Evolutionary conservation across 2,888 invertebrate species (phyloP).

Genomic region (Limnephilus auricula): DNA sequence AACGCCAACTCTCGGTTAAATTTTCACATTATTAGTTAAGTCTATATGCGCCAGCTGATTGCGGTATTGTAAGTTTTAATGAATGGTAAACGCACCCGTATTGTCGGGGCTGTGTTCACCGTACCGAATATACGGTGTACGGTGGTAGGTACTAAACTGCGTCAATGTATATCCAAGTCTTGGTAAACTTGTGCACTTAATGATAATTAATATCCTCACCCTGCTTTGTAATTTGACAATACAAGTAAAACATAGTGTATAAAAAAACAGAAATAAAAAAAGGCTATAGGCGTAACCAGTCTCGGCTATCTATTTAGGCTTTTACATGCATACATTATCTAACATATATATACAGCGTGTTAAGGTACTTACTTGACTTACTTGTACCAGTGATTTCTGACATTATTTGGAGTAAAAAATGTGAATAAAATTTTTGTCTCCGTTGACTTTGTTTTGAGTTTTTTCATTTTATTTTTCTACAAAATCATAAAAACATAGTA

Average conservation of each 20-base stretch:
- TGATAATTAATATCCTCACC: not conserved
- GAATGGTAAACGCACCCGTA: slow-evolving; percentile 63
- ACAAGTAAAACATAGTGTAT: not conserved
- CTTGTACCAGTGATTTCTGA: no score
- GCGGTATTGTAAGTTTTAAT: slow-evolving; percentile 61
- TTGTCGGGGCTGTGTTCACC: slow-evolving; percentile 47
- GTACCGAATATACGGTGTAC: slow-evolving; percentile 7
- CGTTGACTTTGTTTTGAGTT: no score
- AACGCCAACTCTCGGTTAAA: not conserved
- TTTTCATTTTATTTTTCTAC: no score
- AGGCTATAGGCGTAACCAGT: no score
- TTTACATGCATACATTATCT: no score
- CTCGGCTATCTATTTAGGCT: no score
- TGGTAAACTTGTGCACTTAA: not conserved
- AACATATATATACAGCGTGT: no score
- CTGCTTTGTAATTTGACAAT: not conserved
- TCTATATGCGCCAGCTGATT: slow-evolving; percentile 63
- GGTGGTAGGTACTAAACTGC: not conserved
- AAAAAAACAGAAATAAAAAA: not conserved
- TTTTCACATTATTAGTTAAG: slow-evolving; percentile 53
- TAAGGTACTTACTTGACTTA: no score
- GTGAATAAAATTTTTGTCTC: no score
- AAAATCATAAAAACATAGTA: no score
- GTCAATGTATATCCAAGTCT: not conserved
- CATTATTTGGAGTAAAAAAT: no score